A percentile compares a stretch with the other conserved stretches of the same genome.
Conservation (phyloP, 2,888 invertebrate genomes). For the Cosmorhoe ocellata region DNA sequence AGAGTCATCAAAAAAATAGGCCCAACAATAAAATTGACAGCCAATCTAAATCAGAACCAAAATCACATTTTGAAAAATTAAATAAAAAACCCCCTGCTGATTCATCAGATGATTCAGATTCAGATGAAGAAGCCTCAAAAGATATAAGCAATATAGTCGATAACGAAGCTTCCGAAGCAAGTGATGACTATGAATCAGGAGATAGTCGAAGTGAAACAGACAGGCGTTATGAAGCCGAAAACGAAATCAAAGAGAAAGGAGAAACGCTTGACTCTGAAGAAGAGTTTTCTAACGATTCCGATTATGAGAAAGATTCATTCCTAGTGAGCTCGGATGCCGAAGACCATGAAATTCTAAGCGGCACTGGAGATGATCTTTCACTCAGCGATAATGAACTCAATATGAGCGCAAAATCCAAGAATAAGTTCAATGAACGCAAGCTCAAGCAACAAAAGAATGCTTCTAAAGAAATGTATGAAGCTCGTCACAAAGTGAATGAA, state of each 20-base stretch:
- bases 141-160: slow-evolving; percentile 49
- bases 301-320: slow-evolving; percentile 81
- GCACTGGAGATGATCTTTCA: slow-evolving; percentile 71
- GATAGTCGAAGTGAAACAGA: slow-evolving; percentile 77
- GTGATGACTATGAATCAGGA: slow-evolving; percentile 72
- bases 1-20: not conserved
- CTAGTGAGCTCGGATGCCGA: slow-evolving; percentile 77
- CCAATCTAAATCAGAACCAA: not conserved
- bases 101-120: slow-evolving; percentile 29
- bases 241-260: slow-evolving; percentile 76
- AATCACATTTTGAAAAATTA: slow-evolving; percentile 1
- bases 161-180: slow-evolving; percentile 67
- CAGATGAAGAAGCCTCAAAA: slow-evolving; percentile 37
- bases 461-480: slow-evolving; percentile 72
- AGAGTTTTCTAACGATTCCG: slow-evolving; percentile 65
- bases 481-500: slow-evolving; percentile 59
- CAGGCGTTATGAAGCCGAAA: slow-evolving; percentile 69
- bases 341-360: slow-evolving; percentile 67
- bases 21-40: slow-evolving; percentile 2
- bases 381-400: slow-evolving; percentile 70
- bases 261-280: slow-evolving; percentile 78
- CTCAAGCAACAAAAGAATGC: slow-evolving; percentile 69
- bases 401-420: slow-evolving; percentile 68
- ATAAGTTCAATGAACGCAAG: slow-evolving; percentile 68
- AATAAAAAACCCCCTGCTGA: slow-evolving; percentile 2